phyloP scores from a whole-genome alignment of 1,140 invertebrate species.

The Uloborus diversus region DNA sequence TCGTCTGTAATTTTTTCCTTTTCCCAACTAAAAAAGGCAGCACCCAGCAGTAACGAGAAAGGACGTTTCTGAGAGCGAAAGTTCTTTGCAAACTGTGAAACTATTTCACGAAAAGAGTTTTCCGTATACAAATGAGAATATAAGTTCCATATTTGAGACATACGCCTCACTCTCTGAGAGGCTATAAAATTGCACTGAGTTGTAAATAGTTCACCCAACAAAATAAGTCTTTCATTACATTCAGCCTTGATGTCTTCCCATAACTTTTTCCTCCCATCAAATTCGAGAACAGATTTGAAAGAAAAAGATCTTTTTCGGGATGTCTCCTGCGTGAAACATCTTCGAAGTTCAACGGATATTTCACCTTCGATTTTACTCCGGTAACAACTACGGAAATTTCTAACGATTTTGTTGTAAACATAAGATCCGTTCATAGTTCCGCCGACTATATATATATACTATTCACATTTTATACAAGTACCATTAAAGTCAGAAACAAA shows the following conservation, averaged over 20 bases:
- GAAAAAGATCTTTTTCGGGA: neutral
- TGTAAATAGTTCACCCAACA: conserved; percentile 60
- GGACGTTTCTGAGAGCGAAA: conserved; percentile 51
- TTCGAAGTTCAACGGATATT: conserved; percentile 2
- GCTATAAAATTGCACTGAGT: conserved; percentile 62
- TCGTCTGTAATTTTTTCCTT: conserved; percentile 62
- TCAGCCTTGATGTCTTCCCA: conserved; percentile 26
- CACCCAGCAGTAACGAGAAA: conserved; percentile 59
- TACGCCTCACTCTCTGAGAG: conserved; percentile 61
- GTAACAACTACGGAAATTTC: conserved; percentile 33
- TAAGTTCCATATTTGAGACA: conserved; percentile 60
- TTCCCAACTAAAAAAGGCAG: conserved; percentile 63
- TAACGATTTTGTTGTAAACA: conserved; percentile 30
- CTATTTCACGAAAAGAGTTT: conserved; percentile 57
- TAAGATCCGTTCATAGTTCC: conserved; percentile 36
- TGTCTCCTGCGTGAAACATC: neutral
- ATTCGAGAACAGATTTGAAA: conserved; percentile 37
- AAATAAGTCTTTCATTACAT: conserved; percentile 53
- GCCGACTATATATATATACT: too few relatives aligned
- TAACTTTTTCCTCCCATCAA: conserved; percentile 29
- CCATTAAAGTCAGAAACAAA: too few relatives aligned
- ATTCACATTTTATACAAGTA: too few relatives aligned
- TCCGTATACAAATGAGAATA: conserved; percentile 63
- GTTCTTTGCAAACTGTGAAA: conserved; percentile 55
- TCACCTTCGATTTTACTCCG: conserved; percentile 20